Base-by-base conservation (phyloP, 1,140 invertebrate species). In the Lepidurus couesii region DNA sequence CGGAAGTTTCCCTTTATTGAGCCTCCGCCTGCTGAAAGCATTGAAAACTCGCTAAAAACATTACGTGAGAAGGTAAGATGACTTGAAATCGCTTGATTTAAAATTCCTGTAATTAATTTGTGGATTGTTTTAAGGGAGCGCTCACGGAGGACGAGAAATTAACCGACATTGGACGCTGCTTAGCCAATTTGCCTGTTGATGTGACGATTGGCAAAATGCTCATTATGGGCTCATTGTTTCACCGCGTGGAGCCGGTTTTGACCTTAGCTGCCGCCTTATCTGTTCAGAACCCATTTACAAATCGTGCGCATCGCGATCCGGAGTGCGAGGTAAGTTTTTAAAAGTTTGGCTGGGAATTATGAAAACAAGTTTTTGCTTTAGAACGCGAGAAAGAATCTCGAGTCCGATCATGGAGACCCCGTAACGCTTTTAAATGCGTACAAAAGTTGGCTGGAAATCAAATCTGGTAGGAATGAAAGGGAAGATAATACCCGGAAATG, bases 1-100 rank as follows among this genome's bases (percentile, higher is more conserved):
- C 87, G 94, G 47, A 90, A 92, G 82, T 99, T 99, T 88, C 97
- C 97, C 2, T 99, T 98, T 84, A 90, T 99, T 65, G 97, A 99
- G 86, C 88, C 93, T 42, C 98, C 98, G 16, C 81, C 83, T 24
- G 78, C 82, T 10, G 90, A 94, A 65, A 92, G 89, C 74, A 89
- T 99, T 76, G 96, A 98, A 85, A 92, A 93, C 83, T 91, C 96
- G 0, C 87, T 99, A 77, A 84, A 91, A 65, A 91, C 91, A 75
- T 86, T 99, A 11, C 96, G 96, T 86, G 93, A 96, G 84, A 92
- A 96, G 84, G 93, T 94, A 86, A 84, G 87, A 84, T 34, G 9
- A n/a, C 75, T 42, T 75, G 7, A 11, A 26, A 34, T 34, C 34
- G 34, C 34, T 75, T 75, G 16, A 80, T 26, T 26, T 4, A 80